A percentile compares a stretch with the other conserved stretches of the same genome.
These are phyloP conservation scores for Palythoa grandiflora DNA, from an alignment of 92 coral and sea anemone species.

Conservation along the genomic window DNA sequence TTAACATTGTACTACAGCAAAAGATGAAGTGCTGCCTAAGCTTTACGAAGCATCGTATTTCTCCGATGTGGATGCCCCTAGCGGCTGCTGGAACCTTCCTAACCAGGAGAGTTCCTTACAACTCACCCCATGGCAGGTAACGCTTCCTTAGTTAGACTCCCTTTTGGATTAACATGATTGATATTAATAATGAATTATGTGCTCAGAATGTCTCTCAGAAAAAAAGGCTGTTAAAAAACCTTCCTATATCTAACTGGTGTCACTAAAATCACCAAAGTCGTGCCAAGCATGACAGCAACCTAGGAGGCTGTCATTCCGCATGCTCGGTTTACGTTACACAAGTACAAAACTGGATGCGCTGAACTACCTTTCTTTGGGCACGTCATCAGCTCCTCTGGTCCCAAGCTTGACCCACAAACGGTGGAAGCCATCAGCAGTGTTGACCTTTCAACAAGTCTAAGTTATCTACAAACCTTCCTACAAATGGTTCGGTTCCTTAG, in stretches of 20 bases:
- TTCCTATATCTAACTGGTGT: slow-evolving; percentile 67
- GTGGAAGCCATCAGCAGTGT: slow-evolving; percentile 22
- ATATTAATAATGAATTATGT: slow-evolving; percentile 9
- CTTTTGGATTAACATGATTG: slow-evolving; percentile 40
- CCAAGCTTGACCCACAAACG: slow-evolving; percentile 44
- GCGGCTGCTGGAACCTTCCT: slow-evolving; percentile 83
- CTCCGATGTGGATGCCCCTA: slow-evolving; percentile 70
- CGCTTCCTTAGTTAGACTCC: slow-evolving; percentile 56
- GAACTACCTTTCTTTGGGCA: slow-evolving; percentile 51
- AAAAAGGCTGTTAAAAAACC: background rate
- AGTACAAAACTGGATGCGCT: background rate
- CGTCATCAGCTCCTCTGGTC: slow-evolving; percentile 49
- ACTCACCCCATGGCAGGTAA: slow-evolving; percentile 71
- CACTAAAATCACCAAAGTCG: slow-evolving; percentile 65
- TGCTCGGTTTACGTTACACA: slow-evolving; percentile 10
- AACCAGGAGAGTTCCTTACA: slow-evolving; percentile 65
- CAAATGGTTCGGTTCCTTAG: slow-evolving; percentile 78
- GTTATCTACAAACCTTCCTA: slow-evolving; percentile 78
- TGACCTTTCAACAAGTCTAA: slow-evolving; percentile 61
- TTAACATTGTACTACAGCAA: slow-evolving; percentile 73
- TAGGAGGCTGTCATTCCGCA: slow-evolving; percentile 62
- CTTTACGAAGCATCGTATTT: slow-evolving; percentile 73
- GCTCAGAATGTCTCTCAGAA: slow-evolving; percentile 53
- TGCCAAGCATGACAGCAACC: slow-evolving; percentile 68
- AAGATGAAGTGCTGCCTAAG: slow-evolving; percentile 74